Base-by-base conservation (phyloP, 1,140 invertebrate genomes). In the Pseudomyrmex concolor region DNA sequence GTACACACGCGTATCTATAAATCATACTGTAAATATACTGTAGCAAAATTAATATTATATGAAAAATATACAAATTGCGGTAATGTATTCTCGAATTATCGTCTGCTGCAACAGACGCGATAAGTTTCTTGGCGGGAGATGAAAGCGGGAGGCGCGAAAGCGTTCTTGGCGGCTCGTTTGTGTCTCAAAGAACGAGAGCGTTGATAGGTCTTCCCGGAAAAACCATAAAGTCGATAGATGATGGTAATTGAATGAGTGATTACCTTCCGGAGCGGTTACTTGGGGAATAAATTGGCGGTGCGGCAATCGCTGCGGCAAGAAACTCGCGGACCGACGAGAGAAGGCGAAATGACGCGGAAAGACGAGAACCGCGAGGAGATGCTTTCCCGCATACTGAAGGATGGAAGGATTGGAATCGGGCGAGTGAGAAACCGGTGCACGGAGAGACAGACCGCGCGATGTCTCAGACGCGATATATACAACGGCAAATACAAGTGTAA, bases 231-330 rank as follows among this genome's bases (percentile, higher is more conserved):
- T 25, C 68, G 85, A 87, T 83, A 83, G 80, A 55, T 59, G 62
- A 76, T 70, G 77, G 84, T 78, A 84, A 86, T 87, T 86, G 84
- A 87, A 87, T 86, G 84, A 86, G 54, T 66, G 85, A 87, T 87
- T 86, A 86, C 85, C 22, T 15, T 8, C 50, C 43, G 71, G 22
- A n/a, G 59, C 60, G 55, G 80, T 86, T 87, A 68, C 57, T 13
- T 13, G 34, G 80, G 13, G 54, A 78, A 87, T 87, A 86, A 87
- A 86, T 86, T 84, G 85, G 60, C 70, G 50, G 63, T 54, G 43
- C 64, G 72, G 60, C 77, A 77, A 86, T 86, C 70, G 70, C 17
- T 43, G 15, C 22, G 45, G 66, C 54, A 84, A 72, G 80, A 72
- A 86, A 60, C n/a, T 10, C 43, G 72, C 64, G 51, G 34, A 34